Percentiles rank a stretch among this genome's conserved stretches.
Evolutionary conservation across 2,797 vertebrate species (phyloP).

Genomic region (Benthosema pterotum): DNA sequence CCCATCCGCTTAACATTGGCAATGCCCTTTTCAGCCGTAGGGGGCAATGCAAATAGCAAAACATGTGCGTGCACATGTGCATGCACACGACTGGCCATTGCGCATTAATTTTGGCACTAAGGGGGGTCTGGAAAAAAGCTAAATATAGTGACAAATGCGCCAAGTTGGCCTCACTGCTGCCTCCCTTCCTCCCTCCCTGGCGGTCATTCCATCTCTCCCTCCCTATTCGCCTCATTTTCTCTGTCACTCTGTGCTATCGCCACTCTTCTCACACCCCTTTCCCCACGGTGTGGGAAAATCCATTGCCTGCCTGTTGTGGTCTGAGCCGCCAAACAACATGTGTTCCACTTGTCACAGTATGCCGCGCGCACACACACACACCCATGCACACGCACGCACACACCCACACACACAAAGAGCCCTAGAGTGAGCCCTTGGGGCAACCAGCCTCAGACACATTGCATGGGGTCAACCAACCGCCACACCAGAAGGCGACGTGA

Average conservation of each 20-base stretch:
- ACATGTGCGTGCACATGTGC: too few relatives aligned
- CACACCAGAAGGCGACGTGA: neutral
- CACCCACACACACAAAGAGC: constrained; percentile 1
- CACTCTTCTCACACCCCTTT: constrained; percentile 43
- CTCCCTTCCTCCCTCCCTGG: neutral
- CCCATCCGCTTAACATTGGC: too few relatives aligned
- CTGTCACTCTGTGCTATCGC: constrained; percentile 46
- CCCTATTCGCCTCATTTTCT: constrained; percentile 25
- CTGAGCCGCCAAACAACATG: constrained; percentile 21
- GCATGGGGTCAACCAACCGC: neutral
- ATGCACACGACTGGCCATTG: too few relatives aligned
- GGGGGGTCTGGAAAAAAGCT: too few relatives aligned
- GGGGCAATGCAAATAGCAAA: too few relatives aligned
- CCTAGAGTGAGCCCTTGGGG: too few relatives aligned
- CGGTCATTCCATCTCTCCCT: constrained; percentile 8
- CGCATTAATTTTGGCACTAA: too few relatives aligned
- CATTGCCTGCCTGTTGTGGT: constrained; percentile 13
- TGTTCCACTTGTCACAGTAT: constrained; percentile 21
- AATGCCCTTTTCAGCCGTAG: too few relatives aligned
- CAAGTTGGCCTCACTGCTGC: too few relatives aligned
- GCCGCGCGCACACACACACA: constrained; percentile 5
- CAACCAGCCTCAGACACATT: neutral
- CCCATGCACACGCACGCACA: constrained; percentile 3
- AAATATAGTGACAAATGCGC: too few relatives aligned
- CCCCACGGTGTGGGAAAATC: constrained; percentile 14